Conservation (phyloP, 2,888 invertebrate genomes). For the Diadegma fenestrale region DNA sequence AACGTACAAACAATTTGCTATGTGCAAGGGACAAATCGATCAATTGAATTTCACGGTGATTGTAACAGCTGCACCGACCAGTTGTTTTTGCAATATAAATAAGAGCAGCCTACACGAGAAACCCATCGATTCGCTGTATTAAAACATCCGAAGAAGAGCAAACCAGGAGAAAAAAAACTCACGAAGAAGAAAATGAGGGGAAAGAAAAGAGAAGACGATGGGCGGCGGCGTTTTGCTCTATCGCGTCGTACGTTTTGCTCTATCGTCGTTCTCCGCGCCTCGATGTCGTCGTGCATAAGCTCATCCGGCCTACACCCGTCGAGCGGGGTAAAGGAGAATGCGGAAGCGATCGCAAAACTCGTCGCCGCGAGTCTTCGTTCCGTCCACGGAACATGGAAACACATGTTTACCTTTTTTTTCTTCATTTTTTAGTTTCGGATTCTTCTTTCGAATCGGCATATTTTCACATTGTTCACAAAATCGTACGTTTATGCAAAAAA, state of each 20-base stretch:
- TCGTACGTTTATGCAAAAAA: neutral
- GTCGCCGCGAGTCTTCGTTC: conserved; percentile 65
- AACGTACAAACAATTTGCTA: conserved; percentile 13
- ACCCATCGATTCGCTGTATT: conserved; percentile 7
- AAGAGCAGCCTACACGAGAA: neutral
- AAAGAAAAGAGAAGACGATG: neutral
- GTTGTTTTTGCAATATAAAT: conserved; percentile 16
- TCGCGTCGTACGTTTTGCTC: conserved; percentile 20
- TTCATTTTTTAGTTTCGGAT: conserved; percentile 2
- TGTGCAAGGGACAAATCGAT: conserved; percentile 53
- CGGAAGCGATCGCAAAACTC: conserved; percentile 73
- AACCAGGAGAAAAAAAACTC: neutral
- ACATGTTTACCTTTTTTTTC: conserved; percentile 51
- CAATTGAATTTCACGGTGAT: conserved; percentile 43
- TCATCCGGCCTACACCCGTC: conserved; percentile 55
- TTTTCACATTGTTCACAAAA: conserved; percentile 16
- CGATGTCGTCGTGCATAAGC: conserved; percentile 36
- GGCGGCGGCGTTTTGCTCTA: conserved; percentile 15
- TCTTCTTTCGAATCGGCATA: neutral
- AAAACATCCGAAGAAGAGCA: neutral
- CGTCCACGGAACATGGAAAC: conserved; percentile 65
- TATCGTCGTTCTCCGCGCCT: neutral
- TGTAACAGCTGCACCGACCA: conserved; percentile 20
- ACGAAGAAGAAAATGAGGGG: neutral
- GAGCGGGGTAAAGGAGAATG: conserved; percentile 68